Conservation (phyloP, 2,888 invertebrate species). For the Torymus texanus region DNA sequence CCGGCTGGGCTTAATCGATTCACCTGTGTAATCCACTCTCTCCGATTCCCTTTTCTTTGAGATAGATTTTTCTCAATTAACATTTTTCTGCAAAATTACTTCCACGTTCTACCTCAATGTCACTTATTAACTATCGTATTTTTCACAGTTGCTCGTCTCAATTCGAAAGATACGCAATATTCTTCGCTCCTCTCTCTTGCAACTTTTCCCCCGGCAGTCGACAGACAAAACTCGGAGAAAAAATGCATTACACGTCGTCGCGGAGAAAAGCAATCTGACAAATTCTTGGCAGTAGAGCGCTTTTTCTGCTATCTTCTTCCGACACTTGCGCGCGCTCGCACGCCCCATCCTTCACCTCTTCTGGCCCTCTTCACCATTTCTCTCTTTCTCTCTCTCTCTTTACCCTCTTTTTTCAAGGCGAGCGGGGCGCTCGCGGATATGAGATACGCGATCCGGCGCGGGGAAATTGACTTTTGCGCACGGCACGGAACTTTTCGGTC, state of each 20-base stretch:
- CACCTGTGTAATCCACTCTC: neutral
- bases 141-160: too few relatives aligned
- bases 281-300: slow-evolving; percentile 23
- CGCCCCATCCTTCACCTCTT: neutral
- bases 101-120: too few relatives aligned
- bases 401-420: too few relatives aligned
- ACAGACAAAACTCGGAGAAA: neutral
- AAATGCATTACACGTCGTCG: slow-evolving; percentile 8
- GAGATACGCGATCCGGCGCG: too few relatives aligned
- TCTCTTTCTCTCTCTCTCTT: slow-evolving; percentile 1
- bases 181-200: too few relatives aligned
- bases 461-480: slow-evolving; percentile 30
- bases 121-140: too few relatives aligned
- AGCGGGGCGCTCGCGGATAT: too few relatives aligned
- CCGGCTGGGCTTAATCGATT: neutral
- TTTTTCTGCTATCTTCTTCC: neutral
- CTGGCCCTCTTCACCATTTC: neutral
- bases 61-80: neutral
- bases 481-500: too few relatives aligned
- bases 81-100: too few relatives aligned
- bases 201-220: too few relatives aligned
- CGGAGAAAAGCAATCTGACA: slow-evolving; percentile 5
- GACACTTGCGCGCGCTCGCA: neutral
- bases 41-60: neutral
- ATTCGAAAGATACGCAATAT: too few relatives aligned